These are phyloP conservation scores for Malacosoma neustria DNA, from an alignment of 2,888 invertebrate species.

Conservation along the genomic window DNA sequence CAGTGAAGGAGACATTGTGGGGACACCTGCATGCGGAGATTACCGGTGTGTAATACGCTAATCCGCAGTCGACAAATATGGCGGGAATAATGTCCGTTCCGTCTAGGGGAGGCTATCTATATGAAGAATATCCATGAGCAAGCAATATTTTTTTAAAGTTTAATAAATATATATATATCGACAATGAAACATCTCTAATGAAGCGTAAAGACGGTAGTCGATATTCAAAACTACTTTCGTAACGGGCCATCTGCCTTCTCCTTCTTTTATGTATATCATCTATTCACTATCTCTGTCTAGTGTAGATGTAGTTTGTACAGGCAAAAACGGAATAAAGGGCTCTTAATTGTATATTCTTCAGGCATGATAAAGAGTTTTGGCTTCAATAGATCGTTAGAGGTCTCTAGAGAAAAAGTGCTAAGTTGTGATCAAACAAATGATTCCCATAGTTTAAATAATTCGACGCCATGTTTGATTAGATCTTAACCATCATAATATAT, in stretches of 20 bases:
- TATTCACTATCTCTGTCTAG: slow-evolving; percentile 31
- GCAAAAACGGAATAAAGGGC: not conserved
- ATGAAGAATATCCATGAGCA: no score
- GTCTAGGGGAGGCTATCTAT: no score
- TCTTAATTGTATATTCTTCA: not conserved
- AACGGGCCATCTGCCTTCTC: slow-evolving; percentile 47
- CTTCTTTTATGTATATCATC: slow-evolving; percentile 18
- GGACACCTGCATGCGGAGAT: no score
- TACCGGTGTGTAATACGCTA: no score
- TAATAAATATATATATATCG: slow-evolving; percentile 15
- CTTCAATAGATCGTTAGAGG: not conserved
- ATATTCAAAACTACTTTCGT: slow-evolving; percentile 41
- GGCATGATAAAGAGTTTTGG: not conserved
- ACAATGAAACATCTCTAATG: slow-evolving; percentile 32
- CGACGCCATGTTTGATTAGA: no score
- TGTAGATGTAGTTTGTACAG: slow-evolving; percentile 41
- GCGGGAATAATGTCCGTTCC: no score
- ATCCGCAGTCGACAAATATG: no score
- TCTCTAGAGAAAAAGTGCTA: not conserved
- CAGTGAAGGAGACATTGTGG: no score
- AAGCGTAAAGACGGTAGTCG: slow-evolving; percentile 66
- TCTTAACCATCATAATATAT: no score
- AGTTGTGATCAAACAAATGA: not conserved
- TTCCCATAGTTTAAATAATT: no score
- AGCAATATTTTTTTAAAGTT: no score